A percentile compares a stretch with the other conserved stretches of the same genome.
Conservation (phyloP, 2,888 invertebrate genomes). For the Acanthosepion lycidas region DNA sequence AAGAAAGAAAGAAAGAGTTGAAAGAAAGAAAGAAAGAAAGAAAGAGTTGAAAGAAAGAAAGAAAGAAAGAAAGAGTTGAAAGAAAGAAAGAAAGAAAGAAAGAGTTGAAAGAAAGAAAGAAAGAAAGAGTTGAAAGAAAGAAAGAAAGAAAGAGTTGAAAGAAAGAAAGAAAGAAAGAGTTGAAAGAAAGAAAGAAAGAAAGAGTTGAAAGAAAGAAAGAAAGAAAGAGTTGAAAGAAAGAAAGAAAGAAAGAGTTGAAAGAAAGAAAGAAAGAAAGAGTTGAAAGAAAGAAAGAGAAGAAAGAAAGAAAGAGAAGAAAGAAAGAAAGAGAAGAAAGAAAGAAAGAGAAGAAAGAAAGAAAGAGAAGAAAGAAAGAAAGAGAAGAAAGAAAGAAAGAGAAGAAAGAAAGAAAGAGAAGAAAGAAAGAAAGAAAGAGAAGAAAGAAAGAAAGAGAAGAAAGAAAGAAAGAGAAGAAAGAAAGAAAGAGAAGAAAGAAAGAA, state of each 20-base stretch:
- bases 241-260: neutral
- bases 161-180: neutral
- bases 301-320: neutral
- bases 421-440: too few species aligned
- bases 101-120: neutral
- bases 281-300: neutral
- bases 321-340: neutral
- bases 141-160: neutral
- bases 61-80: neutral
- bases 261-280: neutral
- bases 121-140: too few species aligned
- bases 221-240: too few species aligned
- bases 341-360: neutral
- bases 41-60: neutral
- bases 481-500: neutral
- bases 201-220: neutral
- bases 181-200: neutral
- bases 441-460: neutral
- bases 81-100: too few species aligned
- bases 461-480: neutral
- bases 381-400: neutral
- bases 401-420: neutral
- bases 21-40: too few species aligned
- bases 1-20: neutral
- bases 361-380: neutral